Evolutionary conservation across 2,113 vertebrate species (phyloP).

Genomic region (Ifrita kowaldi): DNA sequence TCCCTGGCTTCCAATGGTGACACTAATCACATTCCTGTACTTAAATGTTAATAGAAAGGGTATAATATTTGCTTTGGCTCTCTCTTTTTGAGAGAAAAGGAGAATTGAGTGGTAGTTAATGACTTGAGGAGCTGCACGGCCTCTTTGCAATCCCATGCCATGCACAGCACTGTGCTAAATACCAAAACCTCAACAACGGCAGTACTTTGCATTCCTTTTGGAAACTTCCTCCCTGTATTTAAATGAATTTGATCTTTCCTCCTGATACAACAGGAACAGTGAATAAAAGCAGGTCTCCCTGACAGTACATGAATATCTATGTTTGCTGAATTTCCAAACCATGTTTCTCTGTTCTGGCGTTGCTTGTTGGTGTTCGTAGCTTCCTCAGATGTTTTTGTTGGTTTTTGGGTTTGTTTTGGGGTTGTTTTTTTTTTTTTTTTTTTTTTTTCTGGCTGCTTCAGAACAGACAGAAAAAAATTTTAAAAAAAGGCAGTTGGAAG

Average conservation of each 20-base stretch:
- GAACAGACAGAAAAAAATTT: not conserved
- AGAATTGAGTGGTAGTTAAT: not conserved
- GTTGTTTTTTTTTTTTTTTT: not conserved
- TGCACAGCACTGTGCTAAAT: not conserved
- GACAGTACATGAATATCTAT: not conserved
- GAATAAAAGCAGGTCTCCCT: not conserved
- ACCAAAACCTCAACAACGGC: not conserved
- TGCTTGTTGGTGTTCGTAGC: not conserved
- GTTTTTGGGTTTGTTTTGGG: too few species aligned
- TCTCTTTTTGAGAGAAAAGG: not conserved
- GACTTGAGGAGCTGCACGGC: not conserved
- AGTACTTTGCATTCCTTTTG: not conserved
- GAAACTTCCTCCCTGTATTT: not conserved
- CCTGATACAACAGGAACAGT: not conserved
- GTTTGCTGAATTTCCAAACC: not conserved
- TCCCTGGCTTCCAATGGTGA: not conserved
- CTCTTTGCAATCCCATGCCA: not conserved
- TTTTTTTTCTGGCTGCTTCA: not conserved
- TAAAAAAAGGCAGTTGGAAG: not conserved
- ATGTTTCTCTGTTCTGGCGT: not conserved
- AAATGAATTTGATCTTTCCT: not conserved
- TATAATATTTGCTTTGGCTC: not conserved
- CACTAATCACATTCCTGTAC: not conserved
- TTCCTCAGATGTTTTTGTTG: not conserved
- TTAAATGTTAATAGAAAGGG: not conserved